Base-by-base conservation (phyloP, 2,113 vertebrate genomes). In the Salvelinus fontinalis region DNA sequence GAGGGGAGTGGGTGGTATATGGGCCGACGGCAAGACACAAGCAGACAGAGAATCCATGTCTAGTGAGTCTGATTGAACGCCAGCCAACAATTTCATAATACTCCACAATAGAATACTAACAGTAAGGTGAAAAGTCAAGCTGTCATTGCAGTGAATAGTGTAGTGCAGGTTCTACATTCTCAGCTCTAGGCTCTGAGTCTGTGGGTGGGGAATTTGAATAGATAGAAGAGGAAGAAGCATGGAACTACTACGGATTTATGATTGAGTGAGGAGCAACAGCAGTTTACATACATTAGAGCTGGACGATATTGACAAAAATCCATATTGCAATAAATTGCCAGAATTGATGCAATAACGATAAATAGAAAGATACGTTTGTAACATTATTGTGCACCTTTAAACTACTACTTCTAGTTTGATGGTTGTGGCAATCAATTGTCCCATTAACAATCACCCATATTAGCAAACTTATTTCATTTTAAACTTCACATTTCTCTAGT, bases 121-220 rank as follows among this genome's bases (percentile, higher is more conserved):
- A 84, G 86, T 82, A 78, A 84, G 80, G 86, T 82, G 79, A 89
- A 93, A 92, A 88, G 91, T 91, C 91, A 91, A 85, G 74, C 91
- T 91, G 90, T 93, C 92, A 93, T 89, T 93, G 92, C 88, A 93
- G 71, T 88, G 91, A 93, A 92, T 90, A 88, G 89, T 77, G 73
- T 86, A 83, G 54, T 34, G 80, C 86, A 78, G 86, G 85, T 88
- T 89, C 85, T 78, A 85, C 88, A 83, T 69, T 79, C 86, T 54
- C 16, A 54, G 16, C 39, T 85, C 81, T 75, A 78, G 81, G 12
- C 81, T 79, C 85, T 83, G 86, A 77, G 57, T 64, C 71, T 73
- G 51, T 44, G 34, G 84, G 83, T 6, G 13, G 26, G 16, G 12
- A 29, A 29, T 29, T 14, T 29, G 26, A 16, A 29, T 5, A 29